Percentiles rank a stretch among this genome's conserved stretches.
phyloP scores from a whole-genome alignment of 1,140 invertebrate species.

The Calephelis nemesis region DNA sequence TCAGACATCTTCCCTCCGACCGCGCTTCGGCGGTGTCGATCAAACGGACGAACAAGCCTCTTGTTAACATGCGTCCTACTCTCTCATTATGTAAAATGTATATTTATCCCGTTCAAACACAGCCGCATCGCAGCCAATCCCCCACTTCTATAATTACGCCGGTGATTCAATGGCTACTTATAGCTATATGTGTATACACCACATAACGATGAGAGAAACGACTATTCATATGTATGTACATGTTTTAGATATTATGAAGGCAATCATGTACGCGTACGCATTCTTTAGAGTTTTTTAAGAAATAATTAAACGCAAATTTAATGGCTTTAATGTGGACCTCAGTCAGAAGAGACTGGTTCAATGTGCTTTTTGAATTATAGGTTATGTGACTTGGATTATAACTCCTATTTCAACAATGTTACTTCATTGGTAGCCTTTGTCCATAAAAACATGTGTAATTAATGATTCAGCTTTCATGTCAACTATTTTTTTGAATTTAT shows the following conservation, averaged over 20 bases:
- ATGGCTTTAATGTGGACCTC: not conserved
- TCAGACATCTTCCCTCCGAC: conserved; percentile 69
- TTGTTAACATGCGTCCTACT: conserved; percentile 65
- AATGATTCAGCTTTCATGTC: no score
- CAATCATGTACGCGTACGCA: conserved; percentile 42
- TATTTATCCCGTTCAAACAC: conserved; percentile 50
- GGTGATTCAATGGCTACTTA: conserved; percentile 78
- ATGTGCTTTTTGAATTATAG: not conserved
- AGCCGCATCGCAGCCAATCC: conserved; percentile 75
- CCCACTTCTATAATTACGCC: conserved; percentile 79
- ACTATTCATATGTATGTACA: conserved; percentile 65
- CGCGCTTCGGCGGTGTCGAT: conserved; percentile 73
- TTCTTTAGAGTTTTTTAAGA: conserved; percentile 26
- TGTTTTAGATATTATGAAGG: conserved; percentile 62
- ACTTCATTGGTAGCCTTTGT: no score
- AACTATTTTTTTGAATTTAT: no score
- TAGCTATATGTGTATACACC: conserved; percentile 64
- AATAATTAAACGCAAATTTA: conserved; percentile 17
- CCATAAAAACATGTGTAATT: no score
- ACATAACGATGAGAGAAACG: conserved; percentile 71
- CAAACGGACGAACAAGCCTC: conserved; percentile 77
- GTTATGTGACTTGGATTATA: not conserved
- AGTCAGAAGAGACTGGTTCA: not conserved
- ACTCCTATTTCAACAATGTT: no score
- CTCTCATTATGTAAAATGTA: conserved; percentile 42